Evolutionary conservation across 1,140 invertebrate genomes (phyloP).

Genomic region (Ooceraea biroi): DNA sequence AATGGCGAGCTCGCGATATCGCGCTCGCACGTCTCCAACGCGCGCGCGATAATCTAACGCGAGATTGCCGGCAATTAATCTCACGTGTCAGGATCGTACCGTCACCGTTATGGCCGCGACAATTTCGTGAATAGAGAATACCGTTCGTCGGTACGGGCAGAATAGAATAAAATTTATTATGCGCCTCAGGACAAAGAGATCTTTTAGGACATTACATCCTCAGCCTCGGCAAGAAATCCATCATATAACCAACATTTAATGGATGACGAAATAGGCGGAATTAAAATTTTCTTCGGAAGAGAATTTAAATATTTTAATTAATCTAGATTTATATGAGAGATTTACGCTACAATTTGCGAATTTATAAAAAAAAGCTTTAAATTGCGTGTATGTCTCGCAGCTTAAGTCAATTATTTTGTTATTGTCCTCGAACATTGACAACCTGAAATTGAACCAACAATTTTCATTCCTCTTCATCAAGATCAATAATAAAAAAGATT

Average conservation of each 20-base stretch:
- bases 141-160: conserved; percentile 5
- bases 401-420: no score
- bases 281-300: not conserved
- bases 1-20: conserved; percentile 38
- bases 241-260: not conserved
- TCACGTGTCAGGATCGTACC: conserved; percentile 33
- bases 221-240: not conserved
- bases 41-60: conserved; percentile 43
- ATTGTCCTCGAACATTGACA: no score
- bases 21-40: conserved; percentile 31
- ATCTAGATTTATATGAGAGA: not conserved
- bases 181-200: not conserved
- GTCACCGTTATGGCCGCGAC: conserved; percentile 53
- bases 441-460: no score
- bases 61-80: conserved; percentile 65
- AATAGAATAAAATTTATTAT: conserved; percentile 55
- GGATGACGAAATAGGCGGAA: not conserved
- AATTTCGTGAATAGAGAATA: conserved; percentile 60
- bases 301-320: not conserved
- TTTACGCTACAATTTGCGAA: not conserved
- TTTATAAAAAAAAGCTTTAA: conserved; percentile 18
- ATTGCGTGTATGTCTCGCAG: not conserved
- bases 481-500: no score
- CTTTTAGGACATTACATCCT: conserved; percentile 8
- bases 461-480: no score